Evolutionary conservation across 1,140 invertebrate species (phyloP), one percentile per base, ranked within the genome.

Genomic region (Platyscapa corneri): DNA sequence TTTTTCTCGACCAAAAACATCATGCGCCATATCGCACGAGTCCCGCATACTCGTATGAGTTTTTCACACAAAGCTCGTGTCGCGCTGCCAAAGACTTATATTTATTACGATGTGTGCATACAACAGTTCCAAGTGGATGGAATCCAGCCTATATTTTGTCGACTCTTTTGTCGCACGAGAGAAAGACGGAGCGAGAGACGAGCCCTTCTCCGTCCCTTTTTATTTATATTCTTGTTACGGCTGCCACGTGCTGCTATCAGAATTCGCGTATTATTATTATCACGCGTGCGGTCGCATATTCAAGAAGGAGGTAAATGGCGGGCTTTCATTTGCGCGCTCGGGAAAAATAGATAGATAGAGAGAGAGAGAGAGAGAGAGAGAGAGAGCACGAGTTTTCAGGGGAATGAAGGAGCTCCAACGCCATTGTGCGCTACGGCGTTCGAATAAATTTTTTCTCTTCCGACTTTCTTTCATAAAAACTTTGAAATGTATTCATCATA

Each of bases 401-500:
- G 84, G 86, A 90, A 89, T 89, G 88, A 84, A 84, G 75, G 82
- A 84, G 75, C 32, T 77, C 56, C 23, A n/a, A n/a, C 14, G 67
- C 82, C 39, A 83, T 83, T 83, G 82, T 83, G n/a, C 34, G 27
- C 27, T 14, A 75, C 27, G 37, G 53, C 39, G 46, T 53, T n/a
- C n/a, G n/a, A n/a, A n/a, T n/a, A n/a, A n/a, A n/a, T n/a, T n/a
- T n/a, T n/a, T n/a, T 75, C 49, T 46, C 23, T 64, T 27, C 64
- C 8, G 8, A 6, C 39, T 64, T 64, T 42, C 23, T 76, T 76
- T 83, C 34, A 34, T 18, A 65, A 53, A 72, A 12, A 8, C 2
- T n/a, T n/a, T 53, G 67, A 82, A 83, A 83, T 83, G 27, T 53
- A 76, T 74, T 76, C 82, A 37, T 32, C 14, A 16, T 76, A 46